Conservation (phyloP, 2,797 vertebrate species). For the Sebastes itinus region DNA sequence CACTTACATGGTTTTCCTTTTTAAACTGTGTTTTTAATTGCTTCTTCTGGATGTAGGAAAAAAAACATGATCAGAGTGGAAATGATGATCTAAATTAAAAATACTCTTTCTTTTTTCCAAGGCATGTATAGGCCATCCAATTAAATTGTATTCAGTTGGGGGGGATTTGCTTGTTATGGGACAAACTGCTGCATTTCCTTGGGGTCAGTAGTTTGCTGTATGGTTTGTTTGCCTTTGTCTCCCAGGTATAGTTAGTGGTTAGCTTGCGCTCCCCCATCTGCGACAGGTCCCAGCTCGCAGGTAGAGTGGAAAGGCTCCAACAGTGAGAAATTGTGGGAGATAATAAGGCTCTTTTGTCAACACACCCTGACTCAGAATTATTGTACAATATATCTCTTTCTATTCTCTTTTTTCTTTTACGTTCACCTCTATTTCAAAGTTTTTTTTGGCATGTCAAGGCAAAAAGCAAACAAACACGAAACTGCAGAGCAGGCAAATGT, state of each 20-base stretch:
- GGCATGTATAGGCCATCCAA: slow-evolving; percentile 66
- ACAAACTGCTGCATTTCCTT: slow-evolving; percentile 69
- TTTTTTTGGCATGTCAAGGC: neutral
- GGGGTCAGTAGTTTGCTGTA: slow-evolving; percentile 69
- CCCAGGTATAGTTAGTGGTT: slow-evolving; percentile 76
- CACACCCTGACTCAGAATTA: slow-evolving; percentile 16
- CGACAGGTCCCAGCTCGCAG: slow-evolving; percentile 72
- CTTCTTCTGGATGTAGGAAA: neutral
- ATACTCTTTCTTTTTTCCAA: slow-evolving; percentile 32
- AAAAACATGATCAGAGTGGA: neutral
- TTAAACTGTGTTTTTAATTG: slow-evolving; percentile 15
- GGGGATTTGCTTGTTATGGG: slow-evolving; percentile 69
- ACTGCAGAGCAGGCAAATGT: slow-evolving; percentile 47
- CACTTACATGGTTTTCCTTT: slow-evolving; percentile 3
- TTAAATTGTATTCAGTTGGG: slow-evolving; percentile 67
- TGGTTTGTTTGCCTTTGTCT: slow-evolving; percentile 70
- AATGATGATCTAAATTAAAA: slow-evolving; percentile 20
- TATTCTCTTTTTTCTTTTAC: slow-evolving; percentile 4
- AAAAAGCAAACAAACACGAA: slow-evolving; percentile 51
- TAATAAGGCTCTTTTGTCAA: slow-evolving; percentile 40
- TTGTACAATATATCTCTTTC: neutral
- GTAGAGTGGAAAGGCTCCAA: slow-evolving; percentile 47
- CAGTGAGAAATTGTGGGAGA: slow-evolving; percentile 22
- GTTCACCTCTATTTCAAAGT: neutral
- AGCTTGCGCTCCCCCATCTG: slow-evolving; percentile 42